Base-by-base conservation (phyloP, 2,797 vertebrate species). In the Melanotaenia trifasciata region DNA sequence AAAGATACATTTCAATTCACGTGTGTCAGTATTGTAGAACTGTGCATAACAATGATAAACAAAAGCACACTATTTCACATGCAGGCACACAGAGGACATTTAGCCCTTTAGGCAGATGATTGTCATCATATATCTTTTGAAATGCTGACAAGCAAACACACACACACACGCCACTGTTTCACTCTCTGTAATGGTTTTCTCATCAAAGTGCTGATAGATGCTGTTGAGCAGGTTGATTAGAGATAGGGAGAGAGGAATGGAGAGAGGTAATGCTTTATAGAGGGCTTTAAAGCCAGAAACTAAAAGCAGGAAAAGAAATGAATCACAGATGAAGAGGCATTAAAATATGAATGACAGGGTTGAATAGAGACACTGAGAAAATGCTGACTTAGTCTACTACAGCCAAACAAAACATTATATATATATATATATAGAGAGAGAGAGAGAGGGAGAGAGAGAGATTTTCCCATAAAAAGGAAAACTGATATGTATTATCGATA, bases 161-260 rank as follows among this genome's bases (percentile, higher is more conserved):
- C 12, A 47, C 9, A 47, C 33, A 63, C 33, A n/a, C 57, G 54
- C 59, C 5, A 28, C 4, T 56, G 35, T 58, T 73, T 65, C 51
- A 18, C 68, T 59, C 78, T 74, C 81, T 57, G 47, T 84, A 53
- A 77, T 74, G 67, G 54, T 57, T 61, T 32, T 64, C 67, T 79
- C 77, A 85, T 90, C 81, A 83, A 83, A 86, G 77, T 50, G 67
- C 72, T 80, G 84, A 87, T 82, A 74, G 78, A 86, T 87, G 72
- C 54, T 83, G 38, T 70, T 81, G 66, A 74, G 61, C 59, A 72
- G 79, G 76, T 80, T 86, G 73, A 83, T 86, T 58, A 74, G 59
- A 75, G 64, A 70, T 50, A 32, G 65, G 0, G 60, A 76, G 60
- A 64, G 35, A 24, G 43, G 43, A 30, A 38, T 1, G 28, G 22